Conservation (phyloP, 2,888 invertebrate genomes). For the Euzophera pinguis region DNA sequence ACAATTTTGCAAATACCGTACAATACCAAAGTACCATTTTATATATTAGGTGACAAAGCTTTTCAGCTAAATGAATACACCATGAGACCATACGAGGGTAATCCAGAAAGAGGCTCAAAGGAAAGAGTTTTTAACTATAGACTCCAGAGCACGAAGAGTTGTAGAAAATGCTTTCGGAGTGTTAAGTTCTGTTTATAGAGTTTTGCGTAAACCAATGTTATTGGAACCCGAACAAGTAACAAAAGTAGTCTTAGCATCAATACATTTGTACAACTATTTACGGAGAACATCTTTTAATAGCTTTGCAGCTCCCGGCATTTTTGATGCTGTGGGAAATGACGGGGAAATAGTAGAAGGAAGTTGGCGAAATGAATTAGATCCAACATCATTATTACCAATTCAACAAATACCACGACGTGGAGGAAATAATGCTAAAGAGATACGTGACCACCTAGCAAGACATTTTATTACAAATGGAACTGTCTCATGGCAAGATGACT, state of each 20-base stretch:
- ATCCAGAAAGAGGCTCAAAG: conserved; percentile 15
- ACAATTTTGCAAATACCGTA: not conserved
- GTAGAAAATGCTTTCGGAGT: conserved; percentile 24
- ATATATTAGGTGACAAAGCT: conserved; percentile 20
- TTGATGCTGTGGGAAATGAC: too few relatives aligned
- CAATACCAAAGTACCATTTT: conserved; percentile 12
- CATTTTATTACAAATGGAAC: too few relatives aligned
- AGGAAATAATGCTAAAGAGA: too few relatives aligned
- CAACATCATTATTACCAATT: too few relatives aligned
- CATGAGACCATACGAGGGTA: conserved; percentile 16
- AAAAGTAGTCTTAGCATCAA: not conserved
- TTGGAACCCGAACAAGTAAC: conserved; percentile 16
- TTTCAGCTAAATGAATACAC: conserved; percentile 17
- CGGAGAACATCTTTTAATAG: too few relatives aligned
- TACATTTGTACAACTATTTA: too few relatives aligned
- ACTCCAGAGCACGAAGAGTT: conserved; percentile 16
- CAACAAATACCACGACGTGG: too few relatives aligned
- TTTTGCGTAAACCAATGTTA: conserved; percentile 17
- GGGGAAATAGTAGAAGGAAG: too few relatives aligned
- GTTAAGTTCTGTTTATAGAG: conserved; percentile 16
- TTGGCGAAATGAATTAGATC: too few relatives aligned
- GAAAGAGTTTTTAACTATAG: conserved; percentile 19
- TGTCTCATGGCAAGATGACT: too few relatives aligned
- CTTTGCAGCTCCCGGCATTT: too few relatives aligned
- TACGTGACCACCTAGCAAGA: too few relatives aligned